Percentiles rank a stretch among this genome's conserved stretches.
phyloP scores from a whole-genome alignment of 2,797 vertebrate species.

The Hippoglossus hippoglossus region DNA sequence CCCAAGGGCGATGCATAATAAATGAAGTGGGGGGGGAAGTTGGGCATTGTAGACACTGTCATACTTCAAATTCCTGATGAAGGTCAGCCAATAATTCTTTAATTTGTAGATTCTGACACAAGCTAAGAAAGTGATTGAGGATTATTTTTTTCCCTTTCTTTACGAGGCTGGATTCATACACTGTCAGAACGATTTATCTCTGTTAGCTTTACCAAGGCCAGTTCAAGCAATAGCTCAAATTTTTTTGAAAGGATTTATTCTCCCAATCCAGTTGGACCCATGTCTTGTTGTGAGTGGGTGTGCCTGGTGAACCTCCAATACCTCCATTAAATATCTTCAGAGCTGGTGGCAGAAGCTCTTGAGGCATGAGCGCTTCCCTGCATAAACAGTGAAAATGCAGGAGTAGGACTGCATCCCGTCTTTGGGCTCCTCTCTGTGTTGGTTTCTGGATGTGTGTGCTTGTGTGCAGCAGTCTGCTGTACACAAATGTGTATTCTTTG shows the following conservation, averaged over 20 bases:
- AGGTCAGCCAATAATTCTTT: background rate
- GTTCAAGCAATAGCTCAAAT: constrained; percentile 32
- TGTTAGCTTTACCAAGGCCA: constrained; percentile 16
- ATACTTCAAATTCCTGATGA: too few species aligned
- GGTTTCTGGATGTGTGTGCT: background rate
- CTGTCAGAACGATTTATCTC: constrained; percentile 22
- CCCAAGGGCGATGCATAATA: constrained; percentile 6
- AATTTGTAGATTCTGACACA: background rate
- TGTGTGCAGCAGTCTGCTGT: constrained; percentile 1
- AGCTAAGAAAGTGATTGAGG: background rate
- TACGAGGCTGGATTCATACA: constrained; percentile 12
- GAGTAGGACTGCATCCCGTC: constrained; percentile 27
- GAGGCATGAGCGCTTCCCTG: constrained; percentile 50
- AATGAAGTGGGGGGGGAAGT: background rate
- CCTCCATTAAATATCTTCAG: constrained; percentile 37
- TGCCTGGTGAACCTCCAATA: constrained; percentile 34
- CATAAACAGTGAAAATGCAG: constrained; percentile 43
- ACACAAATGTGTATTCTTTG: constrained; percentile 42
- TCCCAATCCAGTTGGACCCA: constrained; percentile 18
- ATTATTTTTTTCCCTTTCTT: background rate
- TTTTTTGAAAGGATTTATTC: constrained; percentile 39
- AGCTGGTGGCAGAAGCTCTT: constrained; percentile 44
- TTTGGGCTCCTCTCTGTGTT: constrained; percentile 8
- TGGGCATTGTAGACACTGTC: too few species aligned
- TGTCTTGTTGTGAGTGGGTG: constrained; percentile 50